phyloP scores from a whole-genome alignment of 1,140 invertebrate species.

The Drosophila mauritiana region DNA sequence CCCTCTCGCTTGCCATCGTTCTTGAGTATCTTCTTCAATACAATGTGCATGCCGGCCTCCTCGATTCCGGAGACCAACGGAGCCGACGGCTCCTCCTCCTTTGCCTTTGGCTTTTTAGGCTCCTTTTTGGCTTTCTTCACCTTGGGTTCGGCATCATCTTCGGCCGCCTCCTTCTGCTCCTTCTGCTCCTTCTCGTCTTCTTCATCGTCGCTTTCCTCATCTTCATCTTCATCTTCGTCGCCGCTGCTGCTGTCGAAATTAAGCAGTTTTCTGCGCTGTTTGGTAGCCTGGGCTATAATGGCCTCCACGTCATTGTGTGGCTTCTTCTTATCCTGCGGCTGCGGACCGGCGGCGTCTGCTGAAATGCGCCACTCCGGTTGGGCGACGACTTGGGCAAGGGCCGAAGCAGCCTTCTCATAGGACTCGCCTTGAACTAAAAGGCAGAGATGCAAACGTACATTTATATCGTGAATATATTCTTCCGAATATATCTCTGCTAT shows the following conservation, averaged over 20 bases:
- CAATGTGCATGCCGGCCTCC: conserved; percentile 91
- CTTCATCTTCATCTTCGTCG: conserved; percentile 30
- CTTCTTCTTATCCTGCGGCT: conserved; percentile 54
- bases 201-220: conserved; percentile 11
- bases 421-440: conserved; percentile 61
- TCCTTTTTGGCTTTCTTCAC: conserved; percentile 50
- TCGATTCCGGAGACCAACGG: conserved; percentile 87
- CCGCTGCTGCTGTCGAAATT: conserved; percentile 29
- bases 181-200: neutral
- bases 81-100: conserved; percentile 4
- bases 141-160: conserved; percentile 56
- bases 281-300: conserved; percentile 64
- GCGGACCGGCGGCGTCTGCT: conserved; percentile 35
- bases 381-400: conserved; percentile 85
- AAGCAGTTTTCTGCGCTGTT: conserved; percentile 46
- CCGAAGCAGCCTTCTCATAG: conserved; percentile 84
- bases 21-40: conserved; percentile 91
- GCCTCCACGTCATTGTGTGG: conserved; percentile 64
- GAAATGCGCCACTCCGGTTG: conserved; percentile 84
- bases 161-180: neutral
- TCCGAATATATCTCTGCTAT: neutral
- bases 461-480: neutral
- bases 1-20: conserved; percentile 86
- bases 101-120: conserved; percentile 7
- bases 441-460: neutral